Evolutionary conservation across 2,113 vertebrate species (phyloP).

Genomic region (Orycteropus afer): DNA sequence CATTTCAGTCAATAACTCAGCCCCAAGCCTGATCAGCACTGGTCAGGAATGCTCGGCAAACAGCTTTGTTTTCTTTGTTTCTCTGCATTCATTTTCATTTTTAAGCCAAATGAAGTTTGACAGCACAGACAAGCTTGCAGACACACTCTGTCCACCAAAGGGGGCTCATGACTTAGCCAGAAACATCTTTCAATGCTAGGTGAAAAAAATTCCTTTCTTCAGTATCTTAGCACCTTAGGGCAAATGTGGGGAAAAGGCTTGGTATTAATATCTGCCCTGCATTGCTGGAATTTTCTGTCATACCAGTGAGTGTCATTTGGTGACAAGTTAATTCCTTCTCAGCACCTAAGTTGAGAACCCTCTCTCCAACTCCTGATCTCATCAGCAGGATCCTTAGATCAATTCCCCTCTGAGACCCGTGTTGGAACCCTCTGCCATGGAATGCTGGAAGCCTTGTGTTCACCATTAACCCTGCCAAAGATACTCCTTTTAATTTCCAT

Average conservation of each 20-base stretch:
- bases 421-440: background rate
- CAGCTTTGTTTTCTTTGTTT: constrained; percentile 67
- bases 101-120: constrained; percentile 72
- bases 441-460: background rate
- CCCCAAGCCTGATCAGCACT: constrained; percentile 49
- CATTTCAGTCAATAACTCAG: constrained; percentile 44
- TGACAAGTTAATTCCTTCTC: constrained; percentile 53
- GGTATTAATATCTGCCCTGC: background rate
- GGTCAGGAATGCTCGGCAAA: constrained; percentile 31
- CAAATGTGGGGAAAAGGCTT: background rate
- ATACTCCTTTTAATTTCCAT: constrained; percentile 49
- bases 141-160: background rate
- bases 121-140: constrained; percentile 60
- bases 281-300: background rate
- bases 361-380: constrained; percentile 46
- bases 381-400: background rate
- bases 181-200: background rate
- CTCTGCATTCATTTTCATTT: constrained; percentile 57
- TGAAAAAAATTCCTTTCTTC: background rate
- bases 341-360: background rate
- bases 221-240: background rate
- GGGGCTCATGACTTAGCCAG: background rate
- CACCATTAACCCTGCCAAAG: background rate
- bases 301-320: background rate
- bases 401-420: background rate